phyloP scores from a whole-genome alignment of 2,797 vertebrate species.

The Caiman crocodilus region DNA sequence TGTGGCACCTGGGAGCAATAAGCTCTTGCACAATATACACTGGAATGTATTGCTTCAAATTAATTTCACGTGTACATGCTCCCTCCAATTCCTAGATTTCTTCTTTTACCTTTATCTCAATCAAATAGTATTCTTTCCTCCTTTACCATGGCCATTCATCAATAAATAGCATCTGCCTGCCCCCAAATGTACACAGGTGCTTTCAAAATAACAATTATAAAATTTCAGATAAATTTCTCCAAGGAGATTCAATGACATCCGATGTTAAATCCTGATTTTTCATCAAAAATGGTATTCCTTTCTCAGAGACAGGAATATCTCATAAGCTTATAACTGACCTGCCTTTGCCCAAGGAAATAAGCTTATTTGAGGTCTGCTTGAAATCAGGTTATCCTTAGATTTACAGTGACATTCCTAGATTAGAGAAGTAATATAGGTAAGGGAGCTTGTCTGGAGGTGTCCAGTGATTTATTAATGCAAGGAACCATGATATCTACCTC shows the following conservation, averaged over 20 bases:
- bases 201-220: background rate
- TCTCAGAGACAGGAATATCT: background rate
- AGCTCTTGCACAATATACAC: no score
- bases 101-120: background rate
- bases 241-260: background rate
- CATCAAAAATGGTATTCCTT: background rate
- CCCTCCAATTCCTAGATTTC: background rate
- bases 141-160: background rate
- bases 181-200: background rate
- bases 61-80: no score
- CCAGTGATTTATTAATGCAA: conserved; percentile 10
- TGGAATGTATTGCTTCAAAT: no score
- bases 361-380: background rate
- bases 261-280: background rate
- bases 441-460: background rate
- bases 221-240: background rate
- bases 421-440: background rate
- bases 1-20: no score
- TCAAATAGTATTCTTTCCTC: background rate
- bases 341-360: background rate
- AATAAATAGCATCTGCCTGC: no score
- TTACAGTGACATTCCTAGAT: background rate
- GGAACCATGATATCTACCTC: background rate
- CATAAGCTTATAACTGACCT: background rate
- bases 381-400: background rate